Conservation (phyloP, 2,113 vertebrate species). For the Phyllopteryx taeniolatus region DNA sequence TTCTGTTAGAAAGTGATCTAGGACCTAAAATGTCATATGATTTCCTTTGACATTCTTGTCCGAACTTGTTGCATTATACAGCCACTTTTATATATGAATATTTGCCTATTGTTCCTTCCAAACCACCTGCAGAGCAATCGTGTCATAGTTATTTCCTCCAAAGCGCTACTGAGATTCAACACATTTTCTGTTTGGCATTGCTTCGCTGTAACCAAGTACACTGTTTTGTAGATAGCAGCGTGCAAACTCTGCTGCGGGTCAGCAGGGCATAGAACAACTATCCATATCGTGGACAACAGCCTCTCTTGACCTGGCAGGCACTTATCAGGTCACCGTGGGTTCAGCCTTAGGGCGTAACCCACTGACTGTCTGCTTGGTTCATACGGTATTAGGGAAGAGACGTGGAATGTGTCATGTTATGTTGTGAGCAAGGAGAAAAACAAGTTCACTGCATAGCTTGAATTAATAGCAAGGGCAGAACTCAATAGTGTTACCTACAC, state of each 20-base stretch:
- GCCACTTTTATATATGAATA: background rate
- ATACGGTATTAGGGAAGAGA: slow-evolving; percentile 22
- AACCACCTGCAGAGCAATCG: background rate
- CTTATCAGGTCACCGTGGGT: slow-evolving; percentile 56
- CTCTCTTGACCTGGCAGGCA: slow-evolving; percentile 38
- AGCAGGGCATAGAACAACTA: slow-evolving; percentile 46
- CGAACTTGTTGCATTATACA: background rate
- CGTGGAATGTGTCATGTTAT: slow-evolving; percentile 32
- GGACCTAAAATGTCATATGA: background rate
- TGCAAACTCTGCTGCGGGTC: slow-evolving; percentile 41
- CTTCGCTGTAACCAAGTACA: slow-evolving; percentile 23
- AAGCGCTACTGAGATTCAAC: slow-evolving; percentile 16
- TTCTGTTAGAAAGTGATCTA: background rate
- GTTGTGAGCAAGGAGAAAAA: slow-evolving; percentile 2
- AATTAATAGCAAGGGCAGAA: slow-evolving; percentile 1
- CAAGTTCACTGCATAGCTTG: background rate
- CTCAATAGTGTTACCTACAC: slow-evolving; percentile 11
- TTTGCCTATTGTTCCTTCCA: background rate
- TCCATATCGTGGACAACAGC: slow-evolving; percentile 47
- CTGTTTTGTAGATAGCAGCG: slow-evolving; percentile 45
- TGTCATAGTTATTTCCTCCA: background rate
- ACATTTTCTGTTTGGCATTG: slow-evolving; percentile 11
- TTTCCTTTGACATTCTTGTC: background rate
- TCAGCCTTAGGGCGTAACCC: slow-evolving; percentile 38
- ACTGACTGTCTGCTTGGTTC: slow-evolving; percentile 23